Evolutionary conservation across 2,113 vertebrate genomes (phyloP), one percentile per base, ranked within the genome.

Genomic region (Muscicapa adusta): DNA sequence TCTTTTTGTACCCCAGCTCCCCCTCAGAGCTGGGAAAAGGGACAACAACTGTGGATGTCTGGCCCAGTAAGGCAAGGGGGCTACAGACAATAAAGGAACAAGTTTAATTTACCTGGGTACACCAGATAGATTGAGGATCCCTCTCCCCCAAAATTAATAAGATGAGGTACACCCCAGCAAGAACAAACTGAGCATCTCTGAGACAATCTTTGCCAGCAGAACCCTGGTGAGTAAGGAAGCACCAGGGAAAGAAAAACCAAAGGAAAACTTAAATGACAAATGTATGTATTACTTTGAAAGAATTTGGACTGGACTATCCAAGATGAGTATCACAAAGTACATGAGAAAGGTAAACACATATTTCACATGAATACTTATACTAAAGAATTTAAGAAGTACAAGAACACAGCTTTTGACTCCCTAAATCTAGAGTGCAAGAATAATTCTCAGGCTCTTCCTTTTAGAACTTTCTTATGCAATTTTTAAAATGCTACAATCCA

Each of bases 311-410:
- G 25, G 22, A 72, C 47, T 18, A 60, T 10, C 17, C 4, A 4
- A 60, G 25, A 53, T 7, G 7, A 33, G 17, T 54, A 51, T 13
- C 25, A 36, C 9, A 31, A 80, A 45, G 34, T 23, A 84, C 2
- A 2, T 29, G 43, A 67, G n/a, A 38, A 73, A 19, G 7, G 6
- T 22, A 76, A 85, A 61, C 13, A 29, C 0, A 0, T 60, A 50
- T 56, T 87, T 92, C 24, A 45, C 6, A 7, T 3, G 1, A 92
- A 33, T 56, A 45, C 5, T 72, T 76, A 20, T 6, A 57, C 10
- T 33, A 14, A 87, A 63, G 20, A 60, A 67, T 60, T 56, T 31
- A 70, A 42, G 22, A 40, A 54, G 31, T 68, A 33, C 25, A 48
- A 31, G 29, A 63, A 76, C 38, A 72, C 10, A 63, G 40, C 25